Evolutionary conservation across 1,140 invertebrate genomes (phyloP).

Genomic region (Zaprionus kolodkinae): DNA sequence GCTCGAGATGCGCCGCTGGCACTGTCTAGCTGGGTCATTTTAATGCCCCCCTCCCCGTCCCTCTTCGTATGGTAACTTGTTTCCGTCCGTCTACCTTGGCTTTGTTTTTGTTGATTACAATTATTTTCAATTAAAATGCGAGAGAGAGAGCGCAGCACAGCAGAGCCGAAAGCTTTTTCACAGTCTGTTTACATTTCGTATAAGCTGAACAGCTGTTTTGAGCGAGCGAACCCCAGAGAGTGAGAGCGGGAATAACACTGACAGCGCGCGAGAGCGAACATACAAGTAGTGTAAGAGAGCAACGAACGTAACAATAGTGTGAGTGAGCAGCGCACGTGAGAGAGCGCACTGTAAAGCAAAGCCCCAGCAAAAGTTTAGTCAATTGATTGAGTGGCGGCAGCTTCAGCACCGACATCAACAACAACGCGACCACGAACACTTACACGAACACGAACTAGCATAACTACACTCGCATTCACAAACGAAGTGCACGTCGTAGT

Average conservation of each 20-base stretch:
- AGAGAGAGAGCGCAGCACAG: conserved; percentile 22
- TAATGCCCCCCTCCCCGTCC: neutral
- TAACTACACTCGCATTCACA: conserved; percentile 3
- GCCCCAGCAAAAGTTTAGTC: conserved; percentile 65
- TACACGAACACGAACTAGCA: conserved; percentile 7
- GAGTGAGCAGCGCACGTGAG: conserved; percentile 26
- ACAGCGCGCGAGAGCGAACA: conserved; percentile 20
- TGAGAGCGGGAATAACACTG: conserved; percentile 1
- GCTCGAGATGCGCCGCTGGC: neutral
- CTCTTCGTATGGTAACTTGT: conserved; percentile 57
- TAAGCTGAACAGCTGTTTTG: conserved; percentile 69
- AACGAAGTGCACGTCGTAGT: conserved; percentile 11
- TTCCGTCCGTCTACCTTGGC: conserved; percentile 69
- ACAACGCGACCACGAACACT: conserved; percentile 27
- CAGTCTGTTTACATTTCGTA: conserved; percentile 75
- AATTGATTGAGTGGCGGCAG: conserved; percentile 69
- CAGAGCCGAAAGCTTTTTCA: conserved; percentile 55
- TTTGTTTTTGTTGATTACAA: conserved; percentile 71
- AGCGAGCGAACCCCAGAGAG: neutral
- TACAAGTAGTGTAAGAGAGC: conserved; percentile 9
- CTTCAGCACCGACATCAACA: conserved; percentile 47
- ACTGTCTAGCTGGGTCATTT: conserved; percentile 15
- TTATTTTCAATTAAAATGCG: conserved; percentile 69
- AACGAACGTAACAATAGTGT: neutral
- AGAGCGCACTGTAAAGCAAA: conserved; percentile 50